These are phyloP conservation scores for Epinephelus lanceolatus DNA, from an alignment of 2,113 vertebrate genomes.

Conservation along the genomic window DNA sequence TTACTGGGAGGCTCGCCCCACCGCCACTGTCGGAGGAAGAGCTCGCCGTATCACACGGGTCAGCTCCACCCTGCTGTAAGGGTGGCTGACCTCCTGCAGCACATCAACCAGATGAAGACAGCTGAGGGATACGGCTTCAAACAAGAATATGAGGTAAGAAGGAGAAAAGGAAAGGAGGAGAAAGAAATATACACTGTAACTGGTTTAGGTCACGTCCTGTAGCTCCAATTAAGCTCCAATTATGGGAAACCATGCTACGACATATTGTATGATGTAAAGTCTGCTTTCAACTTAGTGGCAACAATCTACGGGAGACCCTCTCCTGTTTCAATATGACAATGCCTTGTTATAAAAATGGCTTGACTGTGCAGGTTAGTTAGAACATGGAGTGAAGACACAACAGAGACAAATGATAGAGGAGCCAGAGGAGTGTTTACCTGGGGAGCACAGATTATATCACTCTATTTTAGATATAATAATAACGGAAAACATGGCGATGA, in stretches of 20 bases:
- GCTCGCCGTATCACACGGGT: constrained; percentile 93
- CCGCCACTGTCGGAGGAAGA: constrained; percentile 90
- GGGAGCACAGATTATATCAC: not conserved
- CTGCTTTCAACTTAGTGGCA: not conserved
- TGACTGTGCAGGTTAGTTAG: not conserved
- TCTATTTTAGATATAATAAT: not conserved
- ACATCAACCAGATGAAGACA: constrained; percentile 99
- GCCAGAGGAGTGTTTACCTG: not conserved
- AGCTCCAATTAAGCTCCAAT: not conserved
- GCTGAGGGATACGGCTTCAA: constrained; percentile 97
- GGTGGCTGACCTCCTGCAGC: constrained; percentile 94
- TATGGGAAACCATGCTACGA: not conserved
- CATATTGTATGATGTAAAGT: not conserved
- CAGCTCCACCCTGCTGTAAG: constrained; percentile 94
- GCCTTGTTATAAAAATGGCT: too few relatives aligned
- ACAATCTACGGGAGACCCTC: too few relatives aligned
- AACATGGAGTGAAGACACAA: not conserved
- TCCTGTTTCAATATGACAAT: too few relatives aligned
- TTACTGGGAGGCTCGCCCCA: constrained; percentile 89
- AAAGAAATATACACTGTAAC: accelerated
- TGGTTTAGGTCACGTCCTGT: not conserved
- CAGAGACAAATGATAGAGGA: not conserved
- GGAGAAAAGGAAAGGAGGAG: not conserved
- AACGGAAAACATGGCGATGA: too few relatives aligned
- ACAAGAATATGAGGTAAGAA: constrained; percentile 94